phyloP scores from a whole-genome alignment of 1,140 invertebrate species.

The Eupristina koningsbergeri region DNA sequence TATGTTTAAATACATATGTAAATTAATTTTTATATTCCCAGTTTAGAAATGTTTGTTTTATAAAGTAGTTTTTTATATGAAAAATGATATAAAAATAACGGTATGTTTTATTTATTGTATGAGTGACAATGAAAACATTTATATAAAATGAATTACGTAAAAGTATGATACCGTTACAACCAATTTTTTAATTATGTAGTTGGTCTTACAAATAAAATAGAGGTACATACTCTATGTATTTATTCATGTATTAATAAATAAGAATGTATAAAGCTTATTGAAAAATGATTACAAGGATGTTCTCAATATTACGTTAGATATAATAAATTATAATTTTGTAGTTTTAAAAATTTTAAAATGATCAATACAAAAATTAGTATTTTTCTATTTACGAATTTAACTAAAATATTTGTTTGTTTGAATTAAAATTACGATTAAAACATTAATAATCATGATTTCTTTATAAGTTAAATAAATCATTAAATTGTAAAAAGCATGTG shows the following conservation, averaged over 20 bases:
- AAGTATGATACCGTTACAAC: no score
- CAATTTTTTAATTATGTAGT: no score
- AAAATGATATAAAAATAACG: background rate
- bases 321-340: background rate
- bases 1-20: conserved; percentile 13
- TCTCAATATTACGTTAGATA: background rate
- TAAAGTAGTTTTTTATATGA: background rate
- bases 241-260: no score
- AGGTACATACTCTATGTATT: no score
- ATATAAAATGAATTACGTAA: background rate
- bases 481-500: background rate
- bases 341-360: background rate
- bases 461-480: background rate
- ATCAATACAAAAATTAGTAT: background rate
- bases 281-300: background rate
- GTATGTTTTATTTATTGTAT: no score
- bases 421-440: no score
- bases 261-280: no score
- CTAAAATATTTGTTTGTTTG: background rate
- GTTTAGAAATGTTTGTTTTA: no score
- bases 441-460: background rate
- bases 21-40: background rate
- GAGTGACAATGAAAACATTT: no score
- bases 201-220: no score
- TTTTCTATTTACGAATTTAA: background rate